phyloP scores from a whole-genome alignment of 2,888 invertebrate genomes.

The Drosophila neoperkinsi region DNA sequence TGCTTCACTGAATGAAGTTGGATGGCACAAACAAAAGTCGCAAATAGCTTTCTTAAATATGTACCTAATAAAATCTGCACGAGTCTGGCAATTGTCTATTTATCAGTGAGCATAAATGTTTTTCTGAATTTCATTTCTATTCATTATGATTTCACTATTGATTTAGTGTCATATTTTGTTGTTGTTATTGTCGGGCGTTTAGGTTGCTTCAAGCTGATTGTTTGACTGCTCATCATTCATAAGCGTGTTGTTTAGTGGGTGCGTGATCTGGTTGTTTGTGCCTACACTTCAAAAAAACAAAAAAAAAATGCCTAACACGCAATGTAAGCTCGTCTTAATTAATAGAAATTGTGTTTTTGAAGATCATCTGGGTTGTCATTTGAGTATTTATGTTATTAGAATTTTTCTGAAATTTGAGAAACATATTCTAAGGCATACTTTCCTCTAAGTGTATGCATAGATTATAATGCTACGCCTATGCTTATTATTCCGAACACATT shows the following conservation, averaged over 20 bases:
- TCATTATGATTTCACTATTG: conserved; percentile 43
- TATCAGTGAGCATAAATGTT: neutral
- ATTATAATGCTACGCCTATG: conserved; percentile 63
- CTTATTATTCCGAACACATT: conserved; percentile 68
- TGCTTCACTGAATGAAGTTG: conserved; percentile 15
- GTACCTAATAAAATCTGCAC: neutral
- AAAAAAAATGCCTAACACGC: neutral
- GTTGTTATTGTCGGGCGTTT: neutral
- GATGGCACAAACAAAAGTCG: conserved; percentile 4
- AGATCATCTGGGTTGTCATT: neutral
- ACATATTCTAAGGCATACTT: neutral
- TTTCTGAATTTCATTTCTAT: conserved; percentile 14
- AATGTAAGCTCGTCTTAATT: neutral
- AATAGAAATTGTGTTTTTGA: neutral
- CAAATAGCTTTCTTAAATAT: conserved; percentile 11
- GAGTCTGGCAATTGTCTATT: neutral
- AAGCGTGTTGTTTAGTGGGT: conserved; percentile 16
- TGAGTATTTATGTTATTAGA: neutral
- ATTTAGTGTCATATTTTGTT: conserved; percentile 42
- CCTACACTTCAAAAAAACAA: neutral
- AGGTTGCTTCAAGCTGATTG: conserved; percentile 47
- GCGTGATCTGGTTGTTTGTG: conserved; percentile 9
- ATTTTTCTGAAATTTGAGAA: neutral
- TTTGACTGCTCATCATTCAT: conserved; percentile 73
- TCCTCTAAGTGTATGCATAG: conserved; percentile 6